Evolutionary conservation across 2,888 invertebrate species (phyloP).

Genomic region (Aromia moschata): DNA sequence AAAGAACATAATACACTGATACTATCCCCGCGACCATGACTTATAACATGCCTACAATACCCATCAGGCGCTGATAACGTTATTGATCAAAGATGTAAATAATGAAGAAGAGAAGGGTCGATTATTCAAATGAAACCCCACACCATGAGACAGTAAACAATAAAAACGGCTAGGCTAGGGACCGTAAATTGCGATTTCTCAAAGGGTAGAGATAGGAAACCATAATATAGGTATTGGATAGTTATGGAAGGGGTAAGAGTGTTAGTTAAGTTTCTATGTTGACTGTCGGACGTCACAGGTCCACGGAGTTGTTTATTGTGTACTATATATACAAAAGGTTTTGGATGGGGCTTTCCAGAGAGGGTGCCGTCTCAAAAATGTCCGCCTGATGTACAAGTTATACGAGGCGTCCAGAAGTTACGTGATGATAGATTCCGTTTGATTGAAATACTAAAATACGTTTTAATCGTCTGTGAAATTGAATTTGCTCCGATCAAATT

Average conservation of each 20-base stretch:
- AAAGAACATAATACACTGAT: conserved; percentile 51
- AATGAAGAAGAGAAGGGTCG: conserved; percentile 53
- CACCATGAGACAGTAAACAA: conserved; percentile 50
- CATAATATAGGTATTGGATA: conserved; percentile 29
- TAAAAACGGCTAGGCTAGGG: conserved; percentile 51
- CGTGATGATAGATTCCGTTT: too few relatives aligned
- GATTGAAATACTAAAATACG: too few relatives aligned
- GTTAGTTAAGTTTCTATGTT: conserved; percentile 25
- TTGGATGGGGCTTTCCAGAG: too few relatives aligned
- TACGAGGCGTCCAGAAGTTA: too few relatives aligned
- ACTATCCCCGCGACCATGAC: conserved; percentile 51
- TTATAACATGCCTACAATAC: conserved; percentile 54
- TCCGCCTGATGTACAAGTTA: too few relatives aligned
- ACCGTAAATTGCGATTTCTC: conserved; percentile 55
- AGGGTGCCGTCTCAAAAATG: too few relatives aligned
- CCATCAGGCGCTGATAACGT: conserved; percentile 52
- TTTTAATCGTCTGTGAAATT: too few relatives aligned
- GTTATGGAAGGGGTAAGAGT: conserved; percentile 20
- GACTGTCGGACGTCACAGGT: conserved; percentile 14
- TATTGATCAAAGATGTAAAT: conserved; percentile 56
- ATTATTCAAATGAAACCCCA: conserved; percentile 56
- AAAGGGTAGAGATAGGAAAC: conserved; percentile 33
- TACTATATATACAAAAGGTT: too few relatives aligned
- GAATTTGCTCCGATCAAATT: too few relatives aligned
- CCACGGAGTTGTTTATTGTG: conserved; percentile 13